Evolutionary conservation across 2,113 vertebrate species (phyloP).

Genomic region (Malaclemys terrapin): DNA sequence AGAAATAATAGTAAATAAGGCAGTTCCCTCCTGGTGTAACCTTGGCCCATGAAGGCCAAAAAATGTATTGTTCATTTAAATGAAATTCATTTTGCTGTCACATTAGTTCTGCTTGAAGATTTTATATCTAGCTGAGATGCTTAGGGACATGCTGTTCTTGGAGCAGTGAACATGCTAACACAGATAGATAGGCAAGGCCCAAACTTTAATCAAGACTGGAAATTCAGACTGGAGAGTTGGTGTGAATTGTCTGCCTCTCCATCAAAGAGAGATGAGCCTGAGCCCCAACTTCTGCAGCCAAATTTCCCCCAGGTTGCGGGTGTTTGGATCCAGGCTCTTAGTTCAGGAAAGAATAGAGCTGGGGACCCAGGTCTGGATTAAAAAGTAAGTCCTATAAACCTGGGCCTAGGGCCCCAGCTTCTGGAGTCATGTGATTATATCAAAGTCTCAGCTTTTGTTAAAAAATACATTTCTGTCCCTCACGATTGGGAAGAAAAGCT

Average conservation of each 20-base stretch:
- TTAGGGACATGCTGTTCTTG: constrained; percentile 56
- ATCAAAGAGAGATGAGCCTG: neutral
- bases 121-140: constrained; percentile 64
- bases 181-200: constrained; percentile 35
- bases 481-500: neutral
- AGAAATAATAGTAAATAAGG: constrained; percentile 57
- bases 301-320: neutral
- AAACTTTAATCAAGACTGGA: neutral
- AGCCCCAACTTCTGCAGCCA: neutral
- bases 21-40: constrained; percentile 12
- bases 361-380: neutral
- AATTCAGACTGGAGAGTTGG: neutral
- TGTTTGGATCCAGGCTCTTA: neutral
- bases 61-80: constrained; percentile 68
- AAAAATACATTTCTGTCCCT: neutral
- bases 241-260: neutral
- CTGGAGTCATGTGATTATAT: neutral
- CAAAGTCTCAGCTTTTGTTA: neutral
- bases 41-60: constrained; percentile 56
- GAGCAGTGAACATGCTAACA: constrained; percentile 47
- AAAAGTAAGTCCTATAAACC: neutral
- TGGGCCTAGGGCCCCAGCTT: neutral
- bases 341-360: neutral
- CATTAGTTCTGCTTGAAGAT: constrained; percentile 67
- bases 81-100: constrained; percentile 65